Base-by-base conservation (phyloP, 2,113 vertebrate species). In the Urocolius indicus region DNA sequence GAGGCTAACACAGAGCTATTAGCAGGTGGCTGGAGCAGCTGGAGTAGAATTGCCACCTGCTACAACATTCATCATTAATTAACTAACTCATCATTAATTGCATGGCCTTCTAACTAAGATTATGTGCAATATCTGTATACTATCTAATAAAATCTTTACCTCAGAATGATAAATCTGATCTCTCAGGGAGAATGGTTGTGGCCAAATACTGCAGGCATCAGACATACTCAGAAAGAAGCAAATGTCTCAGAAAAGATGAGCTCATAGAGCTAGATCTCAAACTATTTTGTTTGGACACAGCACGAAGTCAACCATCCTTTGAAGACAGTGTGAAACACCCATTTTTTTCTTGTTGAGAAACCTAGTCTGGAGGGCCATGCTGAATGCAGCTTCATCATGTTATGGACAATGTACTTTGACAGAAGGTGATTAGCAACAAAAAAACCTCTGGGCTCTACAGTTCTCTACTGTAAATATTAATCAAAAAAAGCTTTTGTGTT, bases 81-180 rank as follows among this genome's bases (percentile, higher is more conserved):
- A 98, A 80, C 59, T 41, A 96, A 38, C 87, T 95, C 83, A 92
- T 97, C 88, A 93, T 96, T 98, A 96, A 97, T 95, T 88, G 65
- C 58, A 77, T 78, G 65, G 87, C 66, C 75, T 89, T 93, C 85
- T 88, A 89, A 73, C 81, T 65, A 73, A 87, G 80, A 82, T 68
- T 52, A 79, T 59, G 49, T 62, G 52, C 30, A 78, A 58, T 94
- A 90, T 90, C 59, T 94, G 48, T 84, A 67, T 22, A 34, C 7
- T 43, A 45, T 45, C 26, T 82, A 66, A 74, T 82, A 91, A 82
- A 69, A 63, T 78, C 14, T 65, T 9, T 85, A 59, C 62, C 45
- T 94, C 18, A 24, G 54, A 87, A 61, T n/a, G 34, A 81, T 86
- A 49, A 92, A 74, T 49, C 14, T 67, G 61, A 73, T 32, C 68